Base-by-base conservation (phyloP, 2,113 vertebrate species). In the Anseranas semipalmata region DNA sequence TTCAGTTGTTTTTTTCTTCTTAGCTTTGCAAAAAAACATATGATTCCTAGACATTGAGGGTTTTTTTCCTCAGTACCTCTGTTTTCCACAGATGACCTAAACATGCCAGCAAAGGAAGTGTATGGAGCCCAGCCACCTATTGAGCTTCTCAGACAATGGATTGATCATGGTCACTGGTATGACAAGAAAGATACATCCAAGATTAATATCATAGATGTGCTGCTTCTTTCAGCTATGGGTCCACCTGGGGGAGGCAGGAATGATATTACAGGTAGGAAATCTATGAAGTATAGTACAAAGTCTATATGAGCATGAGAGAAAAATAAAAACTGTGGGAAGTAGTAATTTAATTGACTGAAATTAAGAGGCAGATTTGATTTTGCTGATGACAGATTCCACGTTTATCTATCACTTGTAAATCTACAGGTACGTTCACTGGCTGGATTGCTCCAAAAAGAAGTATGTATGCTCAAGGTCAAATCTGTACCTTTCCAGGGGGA, bases 51-150 rank as follows among this genome's bases (percentile, higher is more conserved):
- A 17, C 11, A 16, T 30, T 52, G 59, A 39, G 22, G 12, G 18
- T 21, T 70, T 11, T 22, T 55, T 60, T 53, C 48, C 33, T 71
- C 32, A 15, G 1, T 60, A 16, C 68, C 73, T 48, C 2, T 87
- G 56, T 89, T 96, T 86, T 96, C 52, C 56, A 15, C 8, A 99
- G 99, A 99, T 98, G 99, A 99, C 93, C 97, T 99, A 33, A 99
- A 99, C 94, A 99, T 99, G 99, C 99, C 99, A 62, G 98, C 99
- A 52, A 99, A 99, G 94, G 99, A 99, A 60, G 91, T 98, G 3
- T 99, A 99, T 21, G 99, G 99, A 32, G 99, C 99, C 30, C 99
- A 99, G 97, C 99, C 99, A 27, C 99, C 99, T 46, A 99, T 99
- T 8, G 99, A 99, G 94, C 98, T 99, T 33, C 97, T 99, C 52